Percentiles rank a stretch among this genome's conserved stretches.
Evolutionary conservation across 1,140 invertebrate species (phyloP).

Genomic region (Heliconius hewitsoni): DNA sequence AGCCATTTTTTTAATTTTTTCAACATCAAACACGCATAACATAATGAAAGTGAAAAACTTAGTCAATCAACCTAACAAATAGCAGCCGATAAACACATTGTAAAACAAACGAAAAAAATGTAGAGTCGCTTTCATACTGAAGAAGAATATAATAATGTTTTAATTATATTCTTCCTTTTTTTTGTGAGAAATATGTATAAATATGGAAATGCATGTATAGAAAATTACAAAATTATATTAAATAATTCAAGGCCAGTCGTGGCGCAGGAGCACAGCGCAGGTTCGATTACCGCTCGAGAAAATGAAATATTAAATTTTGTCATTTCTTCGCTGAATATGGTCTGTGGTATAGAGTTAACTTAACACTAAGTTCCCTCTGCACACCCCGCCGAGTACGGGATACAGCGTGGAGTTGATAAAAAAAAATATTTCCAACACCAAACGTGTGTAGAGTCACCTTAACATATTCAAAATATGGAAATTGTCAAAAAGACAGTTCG

Average conservation of each 20-base stretch:
- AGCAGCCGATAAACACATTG: slow-evolving; percentile 39
- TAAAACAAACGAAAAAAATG: slow-evolving; percentile 41
- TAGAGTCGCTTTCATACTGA: neutral
- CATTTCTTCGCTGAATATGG: too few relatives aligned
- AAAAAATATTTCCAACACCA: neutral
- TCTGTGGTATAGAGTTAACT: too few relatives aligned
- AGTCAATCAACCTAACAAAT: slow-evolving; percentile 54
- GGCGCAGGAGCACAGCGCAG: too few relatives aligned
- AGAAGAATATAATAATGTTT: neutral
- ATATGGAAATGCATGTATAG: too few relatives aligned
- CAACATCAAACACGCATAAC: slow-evolving; percentile 27
- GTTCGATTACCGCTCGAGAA: too few relatives aligned
- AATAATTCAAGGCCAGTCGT: too few relatives aligned
- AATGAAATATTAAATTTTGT: too few relatives aligned
- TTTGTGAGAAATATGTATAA: too few relatives aligned
- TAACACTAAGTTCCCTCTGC: neutral
- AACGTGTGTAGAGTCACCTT: neutral
- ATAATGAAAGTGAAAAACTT: slow-evolving; percentile 47
- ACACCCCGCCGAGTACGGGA: too few relatives aligned
- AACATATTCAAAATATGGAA: slow-evolving; percentile 38
- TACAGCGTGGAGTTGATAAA: too few relatives aligned
- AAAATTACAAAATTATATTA: too few relatives aligned
- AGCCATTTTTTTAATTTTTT: neutral
- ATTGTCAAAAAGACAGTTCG: slow-evolving; percentile 51
- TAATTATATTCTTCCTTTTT: neutral